phyloP scores from a whole-genome alignment of 2,888 invertebrate genomes.

The Leucoma salicis region DNA sequence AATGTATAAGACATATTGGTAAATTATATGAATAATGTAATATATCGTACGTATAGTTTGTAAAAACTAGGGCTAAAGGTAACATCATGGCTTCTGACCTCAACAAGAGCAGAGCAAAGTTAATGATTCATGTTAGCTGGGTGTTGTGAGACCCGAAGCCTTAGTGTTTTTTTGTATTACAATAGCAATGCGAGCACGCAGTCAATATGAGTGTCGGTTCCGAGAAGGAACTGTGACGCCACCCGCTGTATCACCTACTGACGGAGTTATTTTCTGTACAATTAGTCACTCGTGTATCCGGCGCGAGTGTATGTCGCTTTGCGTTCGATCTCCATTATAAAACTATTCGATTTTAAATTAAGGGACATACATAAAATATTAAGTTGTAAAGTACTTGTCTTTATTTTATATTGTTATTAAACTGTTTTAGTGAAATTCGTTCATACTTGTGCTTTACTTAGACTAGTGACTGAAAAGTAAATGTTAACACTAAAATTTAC shows the following conservation, averaged over 20 bases:
- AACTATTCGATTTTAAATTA: too few relatives aligned
- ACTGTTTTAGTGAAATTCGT: background rate
- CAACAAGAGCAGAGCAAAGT: conserved; percentile 7
- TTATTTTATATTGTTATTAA: background rate
- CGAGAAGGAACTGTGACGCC: conserved; percentile 71
- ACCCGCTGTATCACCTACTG: conserved; percentile 71
- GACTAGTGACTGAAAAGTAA: background rate
- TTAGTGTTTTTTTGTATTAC: conserved; percentile 15
- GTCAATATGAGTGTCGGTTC: conserved; percentile 64
- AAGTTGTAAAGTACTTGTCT: background rate
- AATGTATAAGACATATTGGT: too few relatives aligned
- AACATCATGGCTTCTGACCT: conserved; percentile 9
- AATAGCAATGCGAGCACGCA: conserved; percentile 24
- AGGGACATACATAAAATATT: too few relatives aligned
- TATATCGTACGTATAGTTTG: too few relatives aligned
- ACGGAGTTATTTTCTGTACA: conserved; percentile 80
- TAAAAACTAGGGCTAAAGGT: background rate
- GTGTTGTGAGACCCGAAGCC: background rate
- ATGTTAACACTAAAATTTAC: background rate
- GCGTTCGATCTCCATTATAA: background rate
- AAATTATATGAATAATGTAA: too few relatives aligned
- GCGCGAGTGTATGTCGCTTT: conserved; percentile 51
- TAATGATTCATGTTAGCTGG: background rate
- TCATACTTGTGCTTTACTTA: background rate
- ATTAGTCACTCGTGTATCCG: conserved; percentile 81